Evolutionary conservation across 2,888 invertebrate genomes (phyloP), one percentile per base, ranked within the genome.

Genomic region (Macropis europaea): DNA sequence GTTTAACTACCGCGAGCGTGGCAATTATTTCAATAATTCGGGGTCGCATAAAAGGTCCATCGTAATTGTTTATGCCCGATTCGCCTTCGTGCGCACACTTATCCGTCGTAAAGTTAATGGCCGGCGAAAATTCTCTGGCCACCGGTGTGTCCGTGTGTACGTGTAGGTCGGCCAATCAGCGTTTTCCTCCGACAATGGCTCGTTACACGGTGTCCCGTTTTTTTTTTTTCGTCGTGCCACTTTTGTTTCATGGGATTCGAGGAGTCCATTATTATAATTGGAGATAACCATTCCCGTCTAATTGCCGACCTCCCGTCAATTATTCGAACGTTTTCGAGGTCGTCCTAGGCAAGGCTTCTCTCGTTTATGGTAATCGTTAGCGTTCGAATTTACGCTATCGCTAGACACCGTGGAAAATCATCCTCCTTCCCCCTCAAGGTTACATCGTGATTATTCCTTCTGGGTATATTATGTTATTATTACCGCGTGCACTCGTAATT

Each of bases 361-460:
- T 30, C 75, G 60, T 67, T 79, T 80, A 79, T 72, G 75, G 77
- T 70, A 72, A 80, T 80, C 80, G 69, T 79, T 80, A 77, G 59
- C 62, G 54, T 63, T 70, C 38, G 61, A 59, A 47, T 62, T 24
- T 47, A 56, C 61, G 40, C 62, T 54, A n/a, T n/a, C 50, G 45
- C 40, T 15, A 30, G 36, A 30, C 36, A 17, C 38, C 30, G 38
- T 34, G 2, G n/a, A 19, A 28, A 11, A 57, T 53, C 28, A 17
- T n/a, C 38, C 24, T 24, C 32, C 32, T 9, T 24, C 24, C 34
- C n/a, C 22, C 36, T 38, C 13, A 63, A 47, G 54, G 47, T 53
- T 45, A 22, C 15, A 7, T 48, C 19, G 64, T 66, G 59, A 76
- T 78, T 76, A 79, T 47, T 47, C 40, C 70, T 24, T 30, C 30